Percentiles rank a stretch among this genome's conserved stretches.
Conservation (phyloP, 30 jellyfish, hydroid and myxozoan genomes). For the Phacellophora camtschatica region DNA sequence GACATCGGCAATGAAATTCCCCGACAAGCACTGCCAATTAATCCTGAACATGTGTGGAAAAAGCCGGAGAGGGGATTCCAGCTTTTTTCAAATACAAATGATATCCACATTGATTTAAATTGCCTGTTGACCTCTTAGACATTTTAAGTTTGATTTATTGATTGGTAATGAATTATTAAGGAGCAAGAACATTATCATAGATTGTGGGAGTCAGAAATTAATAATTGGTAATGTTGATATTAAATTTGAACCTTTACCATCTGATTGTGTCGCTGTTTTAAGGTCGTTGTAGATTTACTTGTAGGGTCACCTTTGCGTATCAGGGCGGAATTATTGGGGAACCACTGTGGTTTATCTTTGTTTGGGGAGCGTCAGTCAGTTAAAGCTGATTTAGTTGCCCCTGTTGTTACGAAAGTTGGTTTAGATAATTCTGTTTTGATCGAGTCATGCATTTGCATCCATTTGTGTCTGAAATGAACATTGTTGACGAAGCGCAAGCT, state of each 20-base stretch:
- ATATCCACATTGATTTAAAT: too few species aligned
- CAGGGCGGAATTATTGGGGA: slow-evolving; percentile 59
- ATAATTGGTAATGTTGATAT: slow-evolving; percentile 18
- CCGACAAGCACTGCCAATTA: neutral
- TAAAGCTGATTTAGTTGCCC: slow-evolving; percentile 64
- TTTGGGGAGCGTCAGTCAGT: slow-evolving; percentile 70
- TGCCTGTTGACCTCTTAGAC: neutral
- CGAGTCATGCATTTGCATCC: slow-evolving; percentile 49
- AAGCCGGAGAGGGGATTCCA: neutral
- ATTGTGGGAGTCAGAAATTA: slow-evolving; percentile 26
- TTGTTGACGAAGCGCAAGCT: neutral
- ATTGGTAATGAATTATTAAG: slow-evolving; percentile 54
- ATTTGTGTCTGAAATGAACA: neutral
- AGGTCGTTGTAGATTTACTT: slow-evolving; percentile 50
- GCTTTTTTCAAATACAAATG: too few species aligned
- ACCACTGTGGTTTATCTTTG: slow-evolving; percentile 65
- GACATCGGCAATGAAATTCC: neutral
- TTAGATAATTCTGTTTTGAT: slow-evolving; percentile 45
- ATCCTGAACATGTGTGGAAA: too few species aligned
- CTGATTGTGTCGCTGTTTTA: slow-evolving; percentile 70
- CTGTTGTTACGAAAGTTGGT: slow-evolving; percentile 65
- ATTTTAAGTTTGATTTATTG: slow-evolving; percentile 43
- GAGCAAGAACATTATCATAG: slow-evolving; percentile 26
- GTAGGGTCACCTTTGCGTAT: slow-evolving; percentile 65
- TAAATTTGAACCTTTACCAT: slow-evolving; percentile 53